Evolutionary conservation across 2,797 vertebrate genomes (phyloP).

Genomic region (Ptychobarbus kaznakovi): DNA sequence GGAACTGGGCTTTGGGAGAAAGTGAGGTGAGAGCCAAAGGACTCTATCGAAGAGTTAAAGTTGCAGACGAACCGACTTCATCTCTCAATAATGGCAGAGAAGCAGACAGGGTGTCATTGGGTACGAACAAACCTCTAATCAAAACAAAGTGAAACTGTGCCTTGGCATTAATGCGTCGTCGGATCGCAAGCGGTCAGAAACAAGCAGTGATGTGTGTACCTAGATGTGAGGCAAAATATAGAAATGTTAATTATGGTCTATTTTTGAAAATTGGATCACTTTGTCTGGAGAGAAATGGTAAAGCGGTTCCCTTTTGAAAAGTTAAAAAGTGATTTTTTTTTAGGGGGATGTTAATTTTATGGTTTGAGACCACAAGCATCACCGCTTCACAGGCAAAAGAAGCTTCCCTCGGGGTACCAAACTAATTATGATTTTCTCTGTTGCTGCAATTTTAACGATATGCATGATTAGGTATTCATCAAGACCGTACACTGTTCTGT

Average conservation of each 20-base stretch:
- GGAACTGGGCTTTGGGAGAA: conserved; percentile 78
- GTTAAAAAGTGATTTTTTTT: conserved; percentile 11
- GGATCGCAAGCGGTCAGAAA: conserved; percentile 66
- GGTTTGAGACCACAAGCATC: conserved; percentile 57
- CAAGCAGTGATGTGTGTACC: neutral
- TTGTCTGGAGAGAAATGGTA: conserved; percentile 25
- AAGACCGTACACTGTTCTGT: conserved; percentile 52
- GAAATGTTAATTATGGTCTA: conserved; percentile 63
- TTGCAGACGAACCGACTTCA: conserved; percentile 66
- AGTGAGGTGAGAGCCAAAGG: conserved; percentile 63
- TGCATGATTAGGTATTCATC: conserved; percentile 60
- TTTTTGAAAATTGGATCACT: conserved; percentile 65
- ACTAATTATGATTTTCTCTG: conserved; percentile 57
- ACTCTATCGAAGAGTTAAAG: conserved; percentile 70
- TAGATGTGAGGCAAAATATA: conserved; percentile 55
- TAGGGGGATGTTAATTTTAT: conserved; percentile 41
- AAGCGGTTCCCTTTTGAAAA: conserved; percentile 22
- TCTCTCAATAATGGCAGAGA: conserved; percentile 69
- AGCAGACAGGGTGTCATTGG: conserved; percentile 67
- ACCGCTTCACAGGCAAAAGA: conserved; percentile 40
- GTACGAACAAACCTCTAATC: conserved; percentile 71
- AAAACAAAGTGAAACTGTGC: conserved; percentile 63
- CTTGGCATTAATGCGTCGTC: conserved; percentile 72
- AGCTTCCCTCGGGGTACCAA: conserved; percentile 49
- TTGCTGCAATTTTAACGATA: conserved; percentile 55